Base-by-base conservation (phyloP, 2,113 vertebrate species). In the Pseudopipra pipra region DNA sequence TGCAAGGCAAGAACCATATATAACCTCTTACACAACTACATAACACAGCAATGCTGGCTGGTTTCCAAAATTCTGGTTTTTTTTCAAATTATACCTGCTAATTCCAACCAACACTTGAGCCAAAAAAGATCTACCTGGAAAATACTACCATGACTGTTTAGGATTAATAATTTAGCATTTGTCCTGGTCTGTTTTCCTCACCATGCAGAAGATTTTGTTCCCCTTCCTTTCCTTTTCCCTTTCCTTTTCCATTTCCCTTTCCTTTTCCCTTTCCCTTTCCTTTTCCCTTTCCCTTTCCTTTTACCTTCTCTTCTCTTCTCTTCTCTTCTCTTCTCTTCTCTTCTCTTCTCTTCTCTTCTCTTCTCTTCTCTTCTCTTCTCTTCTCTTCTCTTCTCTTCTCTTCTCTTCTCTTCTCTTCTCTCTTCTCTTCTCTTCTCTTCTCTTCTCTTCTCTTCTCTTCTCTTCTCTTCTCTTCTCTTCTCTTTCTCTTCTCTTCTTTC, bases 21-120 rank as follows among this genome's bases (percentile, higher is more conserved):
- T 96, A 95, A 96, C 82, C 91, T 96, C 94, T 96, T 95, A 96
- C 72, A 96, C 89, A 97, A 92, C 86, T 77, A 73, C 73, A 61
- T 65, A 86, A 47, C 30, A 84, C 58, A 93, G 90, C 35, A 92
- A n/a, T 76, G 43, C 56, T 96, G 94, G 76, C 86, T 86, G 54
- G 37, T 89, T 93, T 89, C 95, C 96, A 96, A 66, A 85, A 63
- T 91, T 86, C 86, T 94, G 86, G 37, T 41, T 43, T 84, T 87
- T 83, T 84, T 91, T 85, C 61, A 94, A 85, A 78, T 83, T 78
- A 35, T 49, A 84, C 75, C 77, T 96, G 37, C 49, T 89, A 54
- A 95, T 27, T 94, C 66, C 59, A 74, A 79, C 80, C 75, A 93
- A 88, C 39, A 56, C 46, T 59, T 55, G 20, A 81, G 65, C 55